phyloP scores from a whole-genome alignment of 2,113 vertebrate genomes.

The Eira barbara region DNA sequence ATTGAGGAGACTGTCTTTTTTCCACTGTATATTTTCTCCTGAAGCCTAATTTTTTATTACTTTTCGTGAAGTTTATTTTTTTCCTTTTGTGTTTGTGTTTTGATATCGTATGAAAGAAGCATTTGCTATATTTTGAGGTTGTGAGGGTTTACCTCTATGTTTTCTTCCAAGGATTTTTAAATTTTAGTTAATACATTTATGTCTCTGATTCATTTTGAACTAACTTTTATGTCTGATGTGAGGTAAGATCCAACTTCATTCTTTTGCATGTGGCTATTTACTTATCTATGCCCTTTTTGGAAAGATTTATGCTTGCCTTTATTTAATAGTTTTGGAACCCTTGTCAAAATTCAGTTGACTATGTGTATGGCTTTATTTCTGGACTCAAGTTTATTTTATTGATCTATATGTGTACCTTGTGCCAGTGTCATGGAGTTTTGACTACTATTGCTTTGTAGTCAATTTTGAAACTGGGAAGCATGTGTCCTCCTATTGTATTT shows the following conservation, averaged over 20 bases:
- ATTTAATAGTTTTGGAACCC: neutral
- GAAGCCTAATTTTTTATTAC: neutral
- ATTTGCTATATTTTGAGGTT: neutral
- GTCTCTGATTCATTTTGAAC: neutral
- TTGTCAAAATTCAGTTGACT: neutral
- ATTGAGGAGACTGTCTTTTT: too few species aligned
- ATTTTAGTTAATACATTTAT: neutral
- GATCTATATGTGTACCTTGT: neutral
- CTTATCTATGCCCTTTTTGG: neutral
- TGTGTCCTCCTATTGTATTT: neutral
- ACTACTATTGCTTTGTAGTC: neutral
- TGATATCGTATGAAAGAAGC: neutral
- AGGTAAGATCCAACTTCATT: neutral
- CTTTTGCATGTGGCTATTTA: neutral
- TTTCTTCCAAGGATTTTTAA: neutral
- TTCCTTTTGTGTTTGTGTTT: neutral
- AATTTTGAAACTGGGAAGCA: neutral
- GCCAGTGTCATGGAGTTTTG: neutral
- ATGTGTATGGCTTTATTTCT: neutral
- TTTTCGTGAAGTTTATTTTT: neutral
- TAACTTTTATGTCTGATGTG: neutral
- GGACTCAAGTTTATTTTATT: neutral
- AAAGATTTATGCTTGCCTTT: neutral
- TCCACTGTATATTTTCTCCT: neutral
- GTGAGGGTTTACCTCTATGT: neutral